phyloP scores from a whole-genome alignment of 2,113 vertebrate genomes.

The Chauna torquata region DNA sequence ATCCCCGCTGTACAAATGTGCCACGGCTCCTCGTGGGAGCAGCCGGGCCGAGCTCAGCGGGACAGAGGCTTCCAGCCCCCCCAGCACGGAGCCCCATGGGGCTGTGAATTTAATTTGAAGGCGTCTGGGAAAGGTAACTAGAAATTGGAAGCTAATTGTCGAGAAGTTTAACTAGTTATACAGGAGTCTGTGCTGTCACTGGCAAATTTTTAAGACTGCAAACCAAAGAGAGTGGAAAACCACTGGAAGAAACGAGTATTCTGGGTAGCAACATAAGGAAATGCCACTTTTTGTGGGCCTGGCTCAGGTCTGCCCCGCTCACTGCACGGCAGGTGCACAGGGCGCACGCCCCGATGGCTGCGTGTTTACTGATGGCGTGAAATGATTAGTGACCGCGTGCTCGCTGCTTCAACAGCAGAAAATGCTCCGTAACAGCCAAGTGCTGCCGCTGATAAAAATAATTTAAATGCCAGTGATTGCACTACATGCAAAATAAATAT shows the following conservation, averaged over 20 bases:
- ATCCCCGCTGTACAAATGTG: no score
- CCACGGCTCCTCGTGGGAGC: background rate
- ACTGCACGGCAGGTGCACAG: background rate
- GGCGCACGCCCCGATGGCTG: accelerated
- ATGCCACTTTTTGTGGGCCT: background rate
- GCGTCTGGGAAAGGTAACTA: conserved; percentile 9
- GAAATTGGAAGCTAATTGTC: conserved; percentile 29
- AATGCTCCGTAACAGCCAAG: accelerated
- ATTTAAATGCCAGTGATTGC: background rate
- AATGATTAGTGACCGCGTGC: accelerated
- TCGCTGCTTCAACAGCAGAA: background rate
- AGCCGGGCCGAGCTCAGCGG: background rate
- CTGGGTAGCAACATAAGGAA: accelerated
- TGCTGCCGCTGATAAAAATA: accelerated
- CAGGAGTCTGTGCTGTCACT: background rate
- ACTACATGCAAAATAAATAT: accelerated
- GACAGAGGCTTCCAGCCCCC: background rate
- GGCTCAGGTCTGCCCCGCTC: background rate
- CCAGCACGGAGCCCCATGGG: background rate
- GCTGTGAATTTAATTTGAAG: background rate
- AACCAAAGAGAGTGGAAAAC: background rate
- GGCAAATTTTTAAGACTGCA: background rate
- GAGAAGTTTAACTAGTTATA: background rate
- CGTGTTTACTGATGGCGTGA: background rate
- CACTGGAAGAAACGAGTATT: no score